Evolutionary conservation across 2,888 invertebrate genomes (phyloP).

Genomic region (Ornithoptera alexandrae): DNA sequence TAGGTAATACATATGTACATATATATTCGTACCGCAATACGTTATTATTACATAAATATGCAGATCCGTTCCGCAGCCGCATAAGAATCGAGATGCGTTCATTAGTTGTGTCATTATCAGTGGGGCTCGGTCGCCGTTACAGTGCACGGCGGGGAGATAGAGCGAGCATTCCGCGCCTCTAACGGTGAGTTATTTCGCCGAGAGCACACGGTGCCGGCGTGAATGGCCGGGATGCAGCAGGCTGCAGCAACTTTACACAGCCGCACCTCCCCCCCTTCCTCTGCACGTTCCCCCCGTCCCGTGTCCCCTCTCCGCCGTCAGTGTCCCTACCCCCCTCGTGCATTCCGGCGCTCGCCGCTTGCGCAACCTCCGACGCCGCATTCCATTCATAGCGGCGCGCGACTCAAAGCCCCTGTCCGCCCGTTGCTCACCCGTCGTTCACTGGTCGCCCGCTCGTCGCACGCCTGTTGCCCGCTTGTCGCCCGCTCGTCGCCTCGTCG

Average conservation of each 20-base stretch:
- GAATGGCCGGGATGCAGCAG: slow-evolving; percentile 76
- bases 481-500: slow-evolving; percentile 28
- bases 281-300: slow-evolving; percentile 33
- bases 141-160: slow-evolving; percentile 53
- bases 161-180: slow-evolving; percentile 72
- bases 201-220: slow-evolving; percentile 62
- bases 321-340: slow-evolving; percentile 32
- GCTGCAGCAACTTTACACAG: slow-evolving; percentile 41
- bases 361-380: slow-evolving; percentile 75
- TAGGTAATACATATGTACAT: not conserved
- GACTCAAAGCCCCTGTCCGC: slow-evolving; percentile 37
- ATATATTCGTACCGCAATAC: not conserved
- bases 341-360: slow-evolving; percentile 59
- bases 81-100: slow-evolving; percentile 17
- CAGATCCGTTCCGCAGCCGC: slow-evolving; percentile 9
- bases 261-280: slow-evolving; percentile 32
- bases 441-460: slow-evolving; percentile 26
- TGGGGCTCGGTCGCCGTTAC: slow-evolving; percentile 35
- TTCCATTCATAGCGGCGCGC: slow-evolving; percentile 74
- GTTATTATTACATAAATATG: slow-evolving; percentile 20
- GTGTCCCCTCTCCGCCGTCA: slow-evolving; percentile 42
- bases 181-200: slow-evolving; percentile 78
- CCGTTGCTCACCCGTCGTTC: slow-evolving; percentile 26
- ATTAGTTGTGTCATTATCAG: slow-evolving; percentile 33
- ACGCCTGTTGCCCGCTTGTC: slow-evolving; percentile 23